Base-by-base conservation (phyloP, 2,888 invertebrate species). In the Aricia artaxerxes region DNA sequence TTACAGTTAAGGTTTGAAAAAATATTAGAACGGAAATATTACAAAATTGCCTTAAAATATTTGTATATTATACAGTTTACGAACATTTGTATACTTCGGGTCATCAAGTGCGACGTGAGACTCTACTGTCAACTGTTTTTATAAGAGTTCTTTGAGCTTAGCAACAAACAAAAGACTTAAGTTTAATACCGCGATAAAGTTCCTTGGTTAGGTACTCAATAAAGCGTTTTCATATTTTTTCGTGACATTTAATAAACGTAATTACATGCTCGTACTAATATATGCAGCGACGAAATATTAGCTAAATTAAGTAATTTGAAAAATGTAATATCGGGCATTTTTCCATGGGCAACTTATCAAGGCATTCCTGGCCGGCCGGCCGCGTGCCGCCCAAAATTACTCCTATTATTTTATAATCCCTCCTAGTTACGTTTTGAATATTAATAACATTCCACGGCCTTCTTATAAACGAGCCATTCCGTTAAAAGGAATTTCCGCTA, bases 391-490 rank as follows among this genome's bases (percentile, higher is more conserved):
- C 89, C 92, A 87, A 94, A 93, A 93, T 93, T 93, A 93, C 94
- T 94, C 90, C 93, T 94, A 94, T 94, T 93, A 94, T 94, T 94
- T 93, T 93, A 93, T 93, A 94, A 94, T 93, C 91, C 94, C 92
- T 92, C 93, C 91, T 90, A 91, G 91, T 93, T 92, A 92, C 90
- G 92, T 91, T 92, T 92, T 90, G 93, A 94, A 94, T 94, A 94
- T 94, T 94, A 94, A 94, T 94, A 89, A 91, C 92, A 94, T 94
- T 93, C 94, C 93, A 86, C 84, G 88, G 89, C 89, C 87, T 89
- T 90, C 89, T 89, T 86, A 85, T 86, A 84, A 87, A 86, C 88
- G 88, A 89, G 88, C 90, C 89, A 90, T 90, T 90, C 88, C 87
- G 84, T 87, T 86, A 87, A 86, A 87, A 86, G 87, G 88, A 91